Base-by-base conservation (phyloP, 1,140 invertebrate genomes). In the Drosophila jambulina region DNA sequence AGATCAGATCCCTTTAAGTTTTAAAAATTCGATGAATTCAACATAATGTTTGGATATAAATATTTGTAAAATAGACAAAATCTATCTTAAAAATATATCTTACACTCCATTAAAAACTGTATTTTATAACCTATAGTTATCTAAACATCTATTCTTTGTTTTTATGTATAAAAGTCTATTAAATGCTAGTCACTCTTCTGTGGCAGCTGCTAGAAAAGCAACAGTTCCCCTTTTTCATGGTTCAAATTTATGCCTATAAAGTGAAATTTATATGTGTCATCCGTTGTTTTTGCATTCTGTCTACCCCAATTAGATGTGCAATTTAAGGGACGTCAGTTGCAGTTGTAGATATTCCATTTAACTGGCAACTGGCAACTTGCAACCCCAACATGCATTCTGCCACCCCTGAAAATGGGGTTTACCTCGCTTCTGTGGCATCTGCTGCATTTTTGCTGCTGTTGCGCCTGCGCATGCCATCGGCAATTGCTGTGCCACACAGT, bases 391-490 rank as follows among this genome's bases (percentile, higher is more conserved):
- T 42, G 38, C 48, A 68, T 71, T 60, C 25, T 54, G 67, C 69
- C 69, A 72, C 67, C 69, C 69, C 67, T 71, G 53, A 19, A 42
- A 34, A 29, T 27, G 32, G 23, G 6, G 68, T 43, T 72, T 72
- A 34, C 43, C 67, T 69, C 62, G 67, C 48, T 54, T 70, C 45
- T 38, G 67, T n/a, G 63, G 62, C 67, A 70, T 70, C 67, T 72
- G 69, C 51, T 70, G 63, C 34, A 42, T 42, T 40, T 25, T 43
- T 51, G 23, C 45, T 61, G 64, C 64, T 49, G 67, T 46, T 71
- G 69, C 69, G 67, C 45, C 69, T 72, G 69, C 69, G 67, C 69
- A 72, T 60, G 68, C 68, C 63, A 71, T n/a, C 19, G 46, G 63
- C 68, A 46, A 67, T 67, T 54, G 38, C 61, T 12, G 27, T 13